Evolutionary conservation across 2,797 vertebrate species (phyloP), one percentile per base, ranked within the genome.

Genomic region (Tarsius wallacei): DNA sequence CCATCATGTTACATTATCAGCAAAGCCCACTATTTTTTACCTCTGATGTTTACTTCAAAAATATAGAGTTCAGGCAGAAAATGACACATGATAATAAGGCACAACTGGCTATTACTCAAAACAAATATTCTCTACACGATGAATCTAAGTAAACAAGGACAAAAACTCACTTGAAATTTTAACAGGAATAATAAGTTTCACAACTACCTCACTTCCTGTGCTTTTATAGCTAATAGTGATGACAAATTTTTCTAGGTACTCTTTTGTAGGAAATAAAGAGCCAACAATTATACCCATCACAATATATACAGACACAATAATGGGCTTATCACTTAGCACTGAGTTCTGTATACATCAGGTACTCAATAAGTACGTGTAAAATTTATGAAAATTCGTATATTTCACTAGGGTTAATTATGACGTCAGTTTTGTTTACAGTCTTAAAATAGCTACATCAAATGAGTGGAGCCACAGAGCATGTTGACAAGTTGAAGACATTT

Each of bases 1-100:
- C 21, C n/a, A 59, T 12, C 13, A 80, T 26, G 87, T 12, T 90
- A 66, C 31, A 55, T 90, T 96, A 55, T 87, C 71, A 59, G 42
- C 24, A 91, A 49, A 87, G 8, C 28, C n/a, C 36, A 96, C 12
- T 71, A 81, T 77, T 91, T 84, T 24, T 83, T 63, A 80, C 42
- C n/a, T 71, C 33, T 83, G 24, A 78, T 84, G 47, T 88, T 95
- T 96, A 90, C 28, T 88, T 97, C 66, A 96, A 88, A 88, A 16
- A 21, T 51, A 6, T 66, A 53, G 64, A 24, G 4, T 77, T 84
- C 66, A 90, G 78, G 36, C 11, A 84, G 59, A 95, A 94, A 92
- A 87, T 87, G n/a, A 85, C 21, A 89, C 49, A 68, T 4, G 6
- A 87, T 61, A 87, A 92, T 87, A 15, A 90, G 87, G 51, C 90